Conservation (phyloP, 2,113 vertebrate species). For the Diphyllodes magnificus region DNA sequence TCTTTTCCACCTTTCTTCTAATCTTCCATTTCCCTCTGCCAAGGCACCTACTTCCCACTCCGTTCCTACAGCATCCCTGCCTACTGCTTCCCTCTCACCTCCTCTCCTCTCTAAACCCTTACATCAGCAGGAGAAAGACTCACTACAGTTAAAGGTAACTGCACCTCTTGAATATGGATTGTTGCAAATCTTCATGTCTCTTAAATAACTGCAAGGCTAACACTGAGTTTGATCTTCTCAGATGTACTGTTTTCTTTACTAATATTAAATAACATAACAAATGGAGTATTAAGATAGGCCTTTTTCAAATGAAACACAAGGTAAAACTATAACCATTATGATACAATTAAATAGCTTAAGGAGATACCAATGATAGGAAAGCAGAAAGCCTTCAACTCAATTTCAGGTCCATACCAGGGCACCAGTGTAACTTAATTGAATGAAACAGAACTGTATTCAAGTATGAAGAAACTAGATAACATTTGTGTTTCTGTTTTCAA, state of each 20-base stretch:
- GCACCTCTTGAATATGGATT: conserved; percentile 45
- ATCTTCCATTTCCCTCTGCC: conserved; percentile 50
- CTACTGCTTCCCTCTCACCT: conserved; percentile 61
- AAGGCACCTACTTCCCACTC: conserved; percentile 52
- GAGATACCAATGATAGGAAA: not conserved
- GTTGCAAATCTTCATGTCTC: not conserved
- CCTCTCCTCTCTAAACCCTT: conserved; percentile 72
- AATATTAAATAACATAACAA: conserved; percentile 46
- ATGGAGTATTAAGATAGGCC: not conserved
- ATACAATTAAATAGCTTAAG: not conserved
- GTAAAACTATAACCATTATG: not conserved
- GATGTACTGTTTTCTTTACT: conserved; percentile 7
- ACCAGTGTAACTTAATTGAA: not conserved
- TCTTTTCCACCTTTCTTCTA: conserved; percentile 38
- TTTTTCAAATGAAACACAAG: not conserved
- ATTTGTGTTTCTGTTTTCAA: not conserved
- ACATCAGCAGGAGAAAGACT: conserved; percentile 74
- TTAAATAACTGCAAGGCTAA: conserved; percentile 3
- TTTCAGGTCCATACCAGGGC: not conserved
- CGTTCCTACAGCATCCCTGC: conserved; percentile 20
- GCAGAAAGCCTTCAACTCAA: not conserved
- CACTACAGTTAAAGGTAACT: conserved; percentile 87
- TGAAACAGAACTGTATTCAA: not conserved
- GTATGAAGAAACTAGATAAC: not conserved
- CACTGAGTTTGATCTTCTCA: not conserved